phyloP scores from a whole-genome alignment of 1,140 invertebrate genomes.

The Habropoda laboriosa region DNA sequence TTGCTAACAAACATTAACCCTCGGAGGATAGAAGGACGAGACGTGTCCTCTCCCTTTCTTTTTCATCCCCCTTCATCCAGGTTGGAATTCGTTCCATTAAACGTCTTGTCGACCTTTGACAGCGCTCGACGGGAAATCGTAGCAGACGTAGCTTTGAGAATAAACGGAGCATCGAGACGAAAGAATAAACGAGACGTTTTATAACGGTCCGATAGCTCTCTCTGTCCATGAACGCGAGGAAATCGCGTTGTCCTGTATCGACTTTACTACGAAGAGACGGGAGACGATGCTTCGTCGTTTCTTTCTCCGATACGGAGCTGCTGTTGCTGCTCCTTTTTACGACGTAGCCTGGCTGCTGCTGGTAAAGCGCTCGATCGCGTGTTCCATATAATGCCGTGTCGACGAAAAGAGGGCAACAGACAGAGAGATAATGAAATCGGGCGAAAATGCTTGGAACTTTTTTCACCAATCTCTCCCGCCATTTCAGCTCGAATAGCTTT shows the following conservation, averaged over 20 bases:
- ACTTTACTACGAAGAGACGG: too few relatives aligned
- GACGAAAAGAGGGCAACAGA: not conserved
- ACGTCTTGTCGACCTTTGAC: not conserved
- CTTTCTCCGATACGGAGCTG: not conserved
- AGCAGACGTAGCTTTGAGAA: not conserved
- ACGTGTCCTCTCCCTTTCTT: not conserved
- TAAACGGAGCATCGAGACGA: slow-evolving; percentile 10
- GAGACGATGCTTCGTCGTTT: not conserved
- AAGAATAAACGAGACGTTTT: slow-evolving; percentile 31
- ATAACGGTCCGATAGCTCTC: slow-evolving; percentile 10
- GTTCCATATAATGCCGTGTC: not conserved
- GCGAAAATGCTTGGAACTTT: not conserved
- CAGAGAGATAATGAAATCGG: slow-evolving; percentile 18
- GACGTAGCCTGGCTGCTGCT: too few relatives aligned
- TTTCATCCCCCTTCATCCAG: not conserved
- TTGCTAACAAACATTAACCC: slow-evolving; percentile 20
- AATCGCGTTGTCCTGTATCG: slow-evolving; percentile 13
- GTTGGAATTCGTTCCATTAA: not conserved
- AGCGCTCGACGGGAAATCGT: not conserved
- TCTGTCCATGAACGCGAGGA: not conserved
- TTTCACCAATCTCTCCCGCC: not conserved
- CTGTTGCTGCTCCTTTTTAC: slow-evolving; percentile 29
- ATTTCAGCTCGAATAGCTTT: not conserved
- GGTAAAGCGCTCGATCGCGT: not conserved
- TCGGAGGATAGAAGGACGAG: not conserved